Base-by-base conservation (phyloP, 2,888 invertebrate genomes). In the Protophormia terraenovae region DNA sequence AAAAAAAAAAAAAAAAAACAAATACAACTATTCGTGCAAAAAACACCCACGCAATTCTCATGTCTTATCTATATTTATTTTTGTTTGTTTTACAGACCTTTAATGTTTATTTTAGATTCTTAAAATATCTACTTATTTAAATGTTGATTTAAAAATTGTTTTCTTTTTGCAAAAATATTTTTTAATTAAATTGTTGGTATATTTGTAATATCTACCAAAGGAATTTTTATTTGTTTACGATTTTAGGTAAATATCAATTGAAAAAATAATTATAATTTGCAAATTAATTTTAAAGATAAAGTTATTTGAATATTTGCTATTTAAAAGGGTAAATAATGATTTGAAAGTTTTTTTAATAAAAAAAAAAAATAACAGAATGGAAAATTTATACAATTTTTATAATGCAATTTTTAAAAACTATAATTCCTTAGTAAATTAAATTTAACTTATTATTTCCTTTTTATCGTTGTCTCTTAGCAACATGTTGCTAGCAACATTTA, bases 61-160 rank as follows among this genome's bases (percentile, higher is more conserved):
- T 41, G 27, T 38, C 47, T 69, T 75, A 79, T 58, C 45, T 32
- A 35, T 24, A 64, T 66, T 22, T 41, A 53, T 53, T 16, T 81
- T 50, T 35, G 22, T 62, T 71, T 71, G 35, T 50, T 38, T 16
- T 24, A 24, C 2, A 75, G 10, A 47, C 35, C 53, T 38, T 50
- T 58, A 77, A 77, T 66, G 35, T 77, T 72, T 78, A 55, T 41
- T 66, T 27, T n/a, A 41, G 47, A 50, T 73, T 78, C 35, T 71
- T 73, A 19, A 60, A 75, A 75, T 66, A 58, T n/a, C 22, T 38
- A 5, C n/a, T 14, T 64, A 38, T 60, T 45, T 66, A 47, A 29
- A 47, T 47, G 47, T 19, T 50, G 66, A 22, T 60, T 66, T 47
- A 24, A 38, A 62, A 69, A 41, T 45, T 60, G 45, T 76, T 64